These are phyloP conservation scores for Furnarius figulus DNA, from an alignment of 2,113 vertebrate genomes.

Conservation along the genomic window DNA sequence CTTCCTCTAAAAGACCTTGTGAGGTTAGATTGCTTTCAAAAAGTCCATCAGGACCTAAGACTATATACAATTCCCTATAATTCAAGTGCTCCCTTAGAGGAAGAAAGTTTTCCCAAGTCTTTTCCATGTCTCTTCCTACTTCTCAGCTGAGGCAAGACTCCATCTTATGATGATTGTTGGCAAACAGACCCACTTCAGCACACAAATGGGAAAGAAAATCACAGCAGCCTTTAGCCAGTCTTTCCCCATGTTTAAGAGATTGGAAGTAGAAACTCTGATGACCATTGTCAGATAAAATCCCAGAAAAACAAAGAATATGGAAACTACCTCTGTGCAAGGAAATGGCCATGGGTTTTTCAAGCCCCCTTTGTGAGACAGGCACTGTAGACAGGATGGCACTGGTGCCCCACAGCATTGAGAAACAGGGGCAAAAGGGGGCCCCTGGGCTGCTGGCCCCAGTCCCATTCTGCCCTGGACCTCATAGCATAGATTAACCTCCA, in stretches of 20 bases:
- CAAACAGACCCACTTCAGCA: background rate
- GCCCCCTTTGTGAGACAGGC: background rate
- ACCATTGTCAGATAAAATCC: background rate
- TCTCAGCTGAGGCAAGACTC: background rate
- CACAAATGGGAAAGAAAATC: background rate
- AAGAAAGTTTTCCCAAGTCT: background rate
- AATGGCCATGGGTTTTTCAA: background rate
- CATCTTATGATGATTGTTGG: accelerated
- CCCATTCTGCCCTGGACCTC: background rate
- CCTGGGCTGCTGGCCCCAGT: background rate
- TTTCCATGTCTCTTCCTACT: background rate
- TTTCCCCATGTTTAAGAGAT: background rate
- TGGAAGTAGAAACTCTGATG: background rate
- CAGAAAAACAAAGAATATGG: background rate
- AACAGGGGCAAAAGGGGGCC: accelerated
- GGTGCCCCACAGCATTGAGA: background rate
- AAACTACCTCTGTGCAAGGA: background rate
- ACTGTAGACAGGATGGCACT: accelerated
- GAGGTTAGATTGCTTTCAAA: background rate
- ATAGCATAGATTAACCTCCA: background rate
- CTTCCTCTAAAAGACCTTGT: background rate
- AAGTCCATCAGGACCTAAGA: background rate
- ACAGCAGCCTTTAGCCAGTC: background rate
- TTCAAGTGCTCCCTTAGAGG: background rate
- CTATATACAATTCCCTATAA: background rate